Conservation (phyloP, 2,888 invertebrate genomes). For the Orchesella flavescens region DNA sequence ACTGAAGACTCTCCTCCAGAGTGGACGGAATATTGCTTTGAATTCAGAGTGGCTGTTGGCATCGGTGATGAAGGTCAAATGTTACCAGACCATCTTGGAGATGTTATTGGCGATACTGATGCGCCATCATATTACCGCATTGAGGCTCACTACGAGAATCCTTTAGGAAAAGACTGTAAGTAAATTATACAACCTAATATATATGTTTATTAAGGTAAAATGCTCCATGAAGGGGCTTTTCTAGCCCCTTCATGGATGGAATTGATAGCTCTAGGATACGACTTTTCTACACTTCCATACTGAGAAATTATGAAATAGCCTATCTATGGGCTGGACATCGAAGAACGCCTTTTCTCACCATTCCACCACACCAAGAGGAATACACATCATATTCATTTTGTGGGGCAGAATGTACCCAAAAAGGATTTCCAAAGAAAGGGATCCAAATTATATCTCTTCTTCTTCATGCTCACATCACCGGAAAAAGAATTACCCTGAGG, state of each 20-base stretch:
- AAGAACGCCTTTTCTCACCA: slow-evolving; percentile 85
- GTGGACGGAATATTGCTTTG: slow-evolving; percentile 85
- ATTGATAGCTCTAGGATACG: slow-evolving; percentile 84
- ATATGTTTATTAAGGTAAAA: no score
- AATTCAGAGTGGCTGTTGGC: slow-evolving; percentile 87
- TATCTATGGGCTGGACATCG: slow-evolving; percentile 86
- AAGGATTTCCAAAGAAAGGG: slow-evolving; percentile 77
- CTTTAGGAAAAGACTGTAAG: slow-evolving; percentile 71
- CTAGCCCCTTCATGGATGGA: no score
- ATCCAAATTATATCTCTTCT: slow-evolving; percentile 88
- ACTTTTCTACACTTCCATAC: slow-evolving; percentile 83
- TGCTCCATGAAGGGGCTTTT: no score
- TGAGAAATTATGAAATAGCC: slow-evolving; percentile 86
- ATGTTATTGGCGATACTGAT: slow-evolving; percentile 84
- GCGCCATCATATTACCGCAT: slow-evolving; percentile 88
- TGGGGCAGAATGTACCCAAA: slow-evolving; percentile 82
- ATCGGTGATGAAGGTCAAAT: slow-evolving; percentile 85
- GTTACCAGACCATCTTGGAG: slow-evolving; percentile 82
- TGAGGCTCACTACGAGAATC: slow-evolving; percentile 92
- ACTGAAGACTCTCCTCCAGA: slow-evolving; percentile 85
- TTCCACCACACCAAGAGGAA: slow-evolving; percentile 85
- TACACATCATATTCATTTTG: slow-evolving; percentile 91
- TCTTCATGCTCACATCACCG: slow-evolving; percentile 87
- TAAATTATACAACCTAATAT: slow-evolving; percentile 40
- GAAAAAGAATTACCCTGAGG: slow-evolving; percentile 83